Base-by-base conservation (phyloP, 2,888 invertebrate genomes). In the Drosophila nigritarsus region DNA sequence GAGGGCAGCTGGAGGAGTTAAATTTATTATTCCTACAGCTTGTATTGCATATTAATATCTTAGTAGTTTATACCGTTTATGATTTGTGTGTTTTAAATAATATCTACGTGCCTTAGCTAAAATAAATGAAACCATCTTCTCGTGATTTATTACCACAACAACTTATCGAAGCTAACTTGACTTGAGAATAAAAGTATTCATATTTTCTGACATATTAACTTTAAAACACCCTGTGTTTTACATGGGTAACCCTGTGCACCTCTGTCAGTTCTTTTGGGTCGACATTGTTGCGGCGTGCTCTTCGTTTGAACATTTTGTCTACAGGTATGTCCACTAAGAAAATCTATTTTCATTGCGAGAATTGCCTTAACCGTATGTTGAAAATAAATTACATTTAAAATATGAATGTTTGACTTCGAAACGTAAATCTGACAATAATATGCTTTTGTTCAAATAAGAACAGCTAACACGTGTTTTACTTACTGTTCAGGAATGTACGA, bases 201-300 rank as follows among this genome's bases (percentile, higher is more conserved):
- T n/a, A n/a, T 30, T 27, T 50, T 40, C n/a, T 58, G n/a, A n/a
- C 8, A 3, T 20, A 6, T 30, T 15, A 13, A 27, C 27, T 5
- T 5, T 18, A 3, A 13, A 7, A 13, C 58, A 50, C 27, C 49
- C 34, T 59, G 45, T 49, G 34, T 13, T 34, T 56, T 6, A n/a
- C 55, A 27, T 11, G 2, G 51, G 29, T 38, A 13, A 45, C 69
- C 60, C 69, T 70, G 69, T 70, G 69, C 20, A 27, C 34, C n/a
- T 29, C 38, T 42, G 53, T 36, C 48, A 62, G 27, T 51, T 75
- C 72, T 77, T 58, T 70, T 75, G 20, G 15, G 40, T 66, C 66
- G 71, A 66, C 70, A 54, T 66, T 58, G 40, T 75, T 50, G 60
- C 76, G 76, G 80, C 80, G 77, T 78, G 77, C 66, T 75, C 51